A percentile compares a stretch with the other conserved stretches of the same genome.
These are phyloP conservation scores for Mactromeris polynyma DNA, from an alignment of 2,888 invertebrate genomes.

Conservation along the genomic window DNA sequence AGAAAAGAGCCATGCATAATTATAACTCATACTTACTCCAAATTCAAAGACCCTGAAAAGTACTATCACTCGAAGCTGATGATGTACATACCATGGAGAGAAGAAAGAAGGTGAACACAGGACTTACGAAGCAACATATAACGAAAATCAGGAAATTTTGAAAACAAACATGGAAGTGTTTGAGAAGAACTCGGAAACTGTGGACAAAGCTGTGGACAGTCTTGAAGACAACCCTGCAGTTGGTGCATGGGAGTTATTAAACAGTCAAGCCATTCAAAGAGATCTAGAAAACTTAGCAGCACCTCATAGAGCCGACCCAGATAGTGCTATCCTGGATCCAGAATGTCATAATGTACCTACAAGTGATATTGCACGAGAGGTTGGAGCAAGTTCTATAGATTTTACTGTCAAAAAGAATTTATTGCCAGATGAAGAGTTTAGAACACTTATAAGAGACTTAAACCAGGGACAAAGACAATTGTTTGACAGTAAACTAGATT, in stretches of 20 bases:
- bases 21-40: conserved; percentile 26
- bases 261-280: conserved; percentile 40
- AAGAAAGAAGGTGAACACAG: conserved; percentile 18
- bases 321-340: conserved; percentile 25
- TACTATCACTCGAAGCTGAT: conserved; percentile 40
- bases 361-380: too few relatives aligned
- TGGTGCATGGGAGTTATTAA: conserved; percentile 24
- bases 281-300: background rate
- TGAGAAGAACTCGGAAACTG: conserved; percentile 21
- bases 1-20: too few relatives aligned
- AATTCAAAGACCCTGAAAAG: conserved; percentile 22
- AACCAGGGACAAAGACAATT: too few relatives aligned
- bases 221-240: conserved; percentile 24
- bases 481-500: too few relatives aligned
- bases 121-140: conserved; percentile 19
- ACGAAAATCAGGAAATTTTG: background rate
- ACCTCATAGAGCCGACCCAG: background rate
- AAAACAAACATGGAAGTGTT: background rate
- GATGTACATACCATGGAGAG: conserved; percentile 30
- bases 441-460: too few relatives aligned
- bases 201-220: conserved; percentile 15
- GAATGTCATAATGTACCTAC: conserved; percentile 31
- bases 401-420: too few relatives aligned
- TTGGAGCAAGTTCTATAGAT: too few relatives aligned
- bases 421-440: too few relatives aligned